Base-by-base conservation (phyloP, 2,797 vertebrate genomes). In the Sciurus carolinensis region DNA sequence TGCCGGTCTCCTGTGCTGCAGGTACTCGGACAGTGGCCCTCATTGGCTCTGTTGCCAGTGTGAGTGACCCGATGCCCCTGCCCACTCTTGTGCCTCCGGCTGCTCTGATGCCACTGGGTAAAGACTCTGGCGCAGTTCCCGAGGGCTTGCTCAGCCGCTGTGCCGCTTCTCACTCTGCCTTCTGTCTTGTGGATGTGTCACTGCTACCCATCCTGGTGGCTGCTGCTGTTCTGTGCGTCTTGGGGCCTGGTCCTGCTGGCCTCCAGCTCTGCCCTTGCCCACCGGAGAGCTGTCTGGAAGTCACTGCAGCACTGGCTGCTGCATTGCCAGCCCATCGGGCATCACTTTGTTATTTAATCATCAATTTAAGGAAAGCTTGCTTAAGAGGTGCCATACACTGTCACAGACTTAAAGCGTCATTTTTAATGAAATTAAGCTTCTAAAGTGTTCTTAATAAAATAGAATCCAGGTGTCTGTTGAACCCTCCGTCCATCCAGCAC, bases 391-490 rank as follows among this genome's bases (percentile, higher is more conserved):
- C 9, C 59, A 44, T 24, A 5, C 0, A 0, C 59, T 66, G 3
- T 79, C 52, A 54, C 44, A 71, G 59, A 66, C 67, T 62, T 67
- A 79, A 87, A 79, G 10, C 54, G 30, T 17, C 26, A 69, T 15
- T 82, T 88, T 90, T 66, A 67, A 64, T 66, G 79, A 91, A 69
- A n/a, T 82, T 44, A 57, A 52, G 59, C 17, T 36, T 87, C 12
- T 26, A 24, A 30, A 36, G 47, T 90, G 28, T 93, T 67, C 87
- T 88, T 73, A 76, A 77, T 62, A 28, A 83, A 82, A 64, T 87
- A 98, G 98, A 97, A 6, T 97, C 97, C 96, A 90, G 96, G 57
- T 30, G 71, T 11, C 94, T 97, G 79, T 97, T 90, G 87, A 97
- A 96, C 69, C 93, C 96, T 67, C 96, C 88, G 79, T 92, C 87